Conservation (phyloP, 2,113 vertebrate species). For the Orthonyx spaldingii region DNA sequence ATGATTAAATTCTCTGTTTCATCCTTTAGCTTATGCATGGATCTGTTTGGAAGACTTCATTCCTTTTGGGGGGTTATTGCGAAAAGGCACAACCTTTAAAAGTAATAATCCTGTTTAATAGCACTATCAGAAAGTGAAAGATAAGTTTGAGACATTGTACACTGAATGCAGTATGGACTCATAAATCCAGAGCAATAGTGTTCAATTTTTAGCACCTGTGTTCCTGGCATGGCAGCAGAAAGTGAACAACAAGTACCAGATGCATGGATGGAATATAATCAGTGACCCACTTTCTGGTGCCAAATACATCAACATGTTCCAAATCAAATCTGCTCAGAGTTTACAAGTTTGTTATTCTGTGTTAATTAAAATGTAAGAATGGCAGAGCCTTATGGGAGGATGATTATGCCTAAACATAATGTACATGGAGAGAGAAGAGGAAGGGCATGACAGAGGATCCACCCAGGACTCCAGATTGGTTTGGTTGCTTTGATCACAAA, state of each 20-base stretch:
- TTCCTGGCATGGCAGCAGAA: slow-evolving; percentile 36
- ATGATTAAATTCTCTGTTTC: slow-evolving; percentile 68
- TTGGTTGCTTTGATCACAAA: not conserved
- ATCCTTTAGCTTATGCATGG: slow-evolving; percentile 8
- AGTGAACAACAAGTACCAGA: slow-evolving; percentile 47
- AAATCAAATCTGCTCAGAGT: slow-evolving; percentile 57
- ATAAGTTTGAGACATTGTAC: slow-evolving; percentile 1
- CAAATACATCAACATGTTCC: slow-evolving; percentile 50
- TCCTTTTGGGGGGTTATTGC: slow-evolving; percentile 17
- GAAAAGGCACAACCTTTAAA: slow-evolving; percentile 25
- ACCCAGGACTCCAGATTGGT: not conserved
- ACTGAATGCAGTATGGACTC: not conserved
- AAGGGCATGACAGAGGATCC: not conserved
- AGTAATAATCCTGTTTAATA: slow-evolving; percentile 27
- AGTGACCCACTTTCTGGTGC: slow-evolving; percentile 42
- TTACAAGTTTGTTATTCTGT: slow-evolving; percentile 57
- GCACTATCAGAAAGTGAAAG: slow-evolving; percentile 29
- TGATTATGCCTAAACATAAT: not conserved
- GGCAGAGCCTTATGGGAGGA: not conserved
- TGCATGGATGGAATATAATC: slow-evolving; percentile 37
- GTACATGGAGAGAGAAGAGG: not conserved
- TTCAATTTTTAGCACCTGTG: slow-evolving; percentile 36
- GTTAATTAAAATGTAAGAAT: slow-evolving; percentile 48
- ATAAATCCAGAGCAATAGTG: not conserved
- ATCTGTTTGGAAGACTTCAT: slow-evolving; percentile 49